Conservation (phyloP, 2,113 vertebrate genomes). For the Polypterus senegalus region DNA sequence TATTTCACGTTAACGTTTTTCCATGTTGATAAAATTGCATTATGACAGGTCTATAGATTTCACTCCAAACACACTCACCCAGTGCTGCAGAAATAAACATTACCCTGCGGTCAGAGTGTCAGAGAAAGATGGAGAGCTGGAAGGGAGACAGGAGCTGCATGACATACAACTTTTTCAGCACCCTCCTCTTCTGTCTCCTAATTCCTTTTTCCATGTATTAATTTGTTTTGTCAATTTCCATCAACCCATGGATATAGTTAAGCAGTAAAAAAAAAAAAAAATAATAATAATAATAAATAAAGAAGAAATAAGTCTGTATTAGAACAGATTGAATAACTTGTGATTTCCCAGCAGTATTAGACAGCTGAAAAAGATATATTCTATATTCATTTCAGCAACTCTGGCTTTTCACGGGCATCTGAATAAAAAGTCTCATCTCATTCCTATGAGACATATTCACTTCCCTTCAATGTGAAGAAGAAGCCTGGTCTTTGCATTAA, state of each 20-base stretch:
- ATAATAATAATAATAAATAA: too few relatives aligned
- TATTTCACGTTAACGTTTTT: too few relatives aligned
- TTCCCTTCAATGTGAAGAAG: too few relatives aligned
- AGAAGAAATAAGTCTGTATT: not conserved
- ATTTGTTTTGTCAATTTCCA: not conserved
- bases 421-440: not conserved
- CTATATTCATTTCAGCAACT: not conserved
- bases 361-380: not conserved
- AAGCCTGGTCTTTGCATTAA: too few relatives aligned
- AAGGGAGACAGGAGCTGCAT: not conserved
- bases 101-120: not conserved
- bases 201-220: not conserved
- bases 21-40: not conserved
- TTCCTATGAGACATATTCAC: not conserved
- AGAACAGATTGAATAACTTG: not conserved
- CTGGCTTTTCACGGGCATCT: not conserved
- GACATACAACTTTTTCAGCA: not conserved
- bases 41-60: not conserved
- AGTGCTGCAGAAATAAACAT: not conserved
- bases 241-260: not conserved
- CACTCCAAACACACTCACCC: not conserved
- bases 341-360: not conserved
- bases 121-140: not conserved
- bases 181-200: not conserved
- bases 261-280: not conserved